phyloP scores from a whole-genome alignment of 2,888 invertebrate species.

The Epinotia nisella region DNA sequence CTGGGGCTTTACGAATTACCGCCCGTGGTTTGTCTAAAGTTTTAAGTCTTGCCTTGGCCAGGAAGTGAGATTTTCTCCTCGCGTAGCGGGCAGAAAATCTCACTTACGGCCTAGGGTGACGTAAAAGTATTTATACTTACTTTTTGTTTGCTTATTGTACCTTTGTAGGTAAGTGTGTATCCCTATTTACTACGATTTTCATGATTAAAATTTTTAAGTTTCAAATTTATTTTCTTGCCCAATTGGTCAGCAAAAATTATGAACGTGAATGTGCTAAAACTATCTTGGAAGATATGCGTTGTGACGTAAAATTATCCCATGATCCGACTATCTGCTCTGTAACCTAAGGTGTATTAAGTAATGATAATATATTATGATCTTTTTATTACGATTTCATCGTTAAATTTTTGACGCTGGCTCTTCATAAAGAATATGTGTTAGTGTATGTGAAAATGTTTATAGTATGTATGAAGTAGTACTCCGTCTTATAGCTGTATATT shows the following conservation, averaged over 20 bases:
- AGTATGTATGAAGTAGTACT: constrained; percentile 35
- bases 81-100: too few relatives aligned
- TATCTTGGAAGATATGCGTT: not conserved
- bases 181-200: not conserved
- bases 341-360: not conserved
- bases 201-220: too few relatives aligned
- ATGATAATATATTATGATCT: constrained; percentile 1
- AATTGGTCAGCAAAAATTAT: not conserved
- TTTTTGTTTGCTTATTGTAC: not conserved
- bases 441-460: constrained; percentile 34
- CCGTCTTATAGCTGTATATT: constrained; percentile 42
- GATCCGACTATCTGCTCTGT: not conserved
- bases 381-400: constrained; percentile 26
- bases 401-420: constrained; percentile 14
- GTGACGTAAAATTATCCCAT: not conserved
- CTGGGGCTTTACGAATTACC: too few relatives aligned
- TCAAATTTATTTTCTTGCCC: not conserved
- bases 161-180: too few relatives aligned
- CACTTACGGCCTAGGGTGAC: too few relatives aligned
- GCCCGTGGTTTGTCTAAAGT: too few relatives aligned
- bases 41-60: too few relatives aligned
- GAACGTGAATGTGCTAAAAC: not conserved
- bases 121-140: not conserved
- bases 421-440: constrained; percentile 25
- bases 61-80: too few relatives aligned